Evolutionary conservation across 2,797 vertebrate genomes (phyloP), one percentile per base, ranked within the genome.

Genomic region (Neosilurus mollespiculum): DNA sequence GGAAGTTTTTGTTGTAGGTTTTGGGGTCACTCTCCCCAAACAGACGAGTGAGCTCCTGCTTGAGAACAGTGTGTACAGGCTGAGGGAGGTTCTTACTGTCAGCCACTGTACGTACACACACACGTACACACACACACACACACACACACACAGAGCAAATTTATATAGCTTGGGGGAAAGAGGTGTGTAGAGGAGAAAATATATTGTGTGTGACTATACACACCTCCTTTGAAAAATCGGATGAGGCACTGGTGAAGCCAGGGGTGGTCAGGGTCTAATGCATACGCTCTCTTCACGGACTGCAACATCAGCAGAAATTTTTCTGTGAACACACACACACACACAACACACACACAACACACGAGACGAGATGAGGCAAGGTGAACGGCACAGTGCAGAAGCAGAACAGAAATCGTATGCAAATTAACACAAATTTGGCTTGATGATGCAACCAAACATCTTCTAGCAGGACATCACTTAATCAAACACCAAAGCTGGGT

Each of bases 161-260:
- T n/a, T n/a, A n/a, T n/a, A n/a, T n/a, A n/a, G n/a, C n/a, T n/a
- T n/a, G n/a, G n/a, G n/a, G n/a, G 10, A 77, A 5, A 76, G 18
- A 1, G 3, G 3, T n/a, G 34, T 8, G 37, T 16, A 0, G 8
- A 62, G 37, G 49, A 26, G n/a, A 64, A 51, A 64, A 51, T 51
- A 34, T 59, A 24, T 1, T 30, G 24, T 37, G 26, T 34, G 9
- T 1, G 0, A 22, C 0, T 37, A 11, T 18, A 71, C 24, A 14
- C 70, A 98, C 98, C 97, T 92, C 95, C 96, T 95, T 95, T 97
- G 89, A 99, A 98, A 93, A 99, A 98, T 90, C 98, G 97, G 69
- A 99, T 97, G 92, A 98, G 94, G 94, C 98, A 99, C 94, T 99
- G 97, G 54, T 99, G 98, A 88, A 99, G 96, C 98, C 98, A 99